Base-by-base conservation (phyloP, 37 sponge, comb jelly and placozoan genomes). In the Aphrocallistes beatrix region DNA sequence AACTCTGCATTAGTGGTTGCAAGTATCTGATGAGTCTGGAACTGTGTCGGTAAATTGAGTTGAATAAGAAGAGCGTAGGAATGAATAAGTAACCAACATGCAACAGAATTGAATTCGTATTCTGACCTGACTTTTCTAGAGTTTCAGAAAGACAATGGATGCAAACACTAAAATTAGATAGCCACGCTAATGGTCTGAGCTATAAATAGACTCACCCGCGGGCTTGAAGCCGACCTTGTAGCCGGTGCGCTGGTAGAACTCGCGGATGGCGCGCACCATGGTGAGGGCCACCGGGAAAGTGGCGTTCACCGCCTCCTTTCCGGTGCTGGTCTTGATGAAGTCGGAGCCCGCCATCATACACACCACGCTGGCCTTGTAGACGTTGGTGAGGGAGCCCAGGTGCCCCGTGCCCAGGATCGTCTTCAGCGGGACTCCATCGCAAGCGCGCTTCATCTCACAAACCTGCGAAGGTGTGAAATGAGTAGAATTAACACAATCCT, bases 341-440 rank as follows among this genome's bases (percentile, higher is more conserved):
- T 95, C 96, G 1, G 96, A 93, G 0, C 99, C 99, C 49, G 99
- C 99, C 99, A 98, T 98, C 99, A 98, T 93, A 82, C 93, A 90
- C 37, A 98, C 93, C 28, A 98, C 60, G 82, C 96, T 95, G 10
- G 94, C 93, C 85, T 95, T 98, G 88, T 91, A 94, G 0, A 98
- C 94, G 82, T 98, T 98, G 8, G 94, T 95, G 47, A 98, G 89
- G 0, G 96, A 92, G 23, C 96, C 94, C 30, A 98, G 87, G 39
- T 98, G 92, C 23, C 99, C 96, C 16, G 99, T 98, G 36, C 92
- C 94, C 1, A 98, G 85, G 39, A 98, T 98, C 0, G 99, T 98
- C 86, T 95, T 98, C 50, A 98, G 89, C 81, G 94, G 99, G 0
- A 96, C 96, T 17, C 39, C 51, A 0, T 92, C 88, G 0, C 96